phyloP scores from a whole-genome alignment of 2,888 invertebrate genomes.

The Sphaeridia pumilis region DNA sequence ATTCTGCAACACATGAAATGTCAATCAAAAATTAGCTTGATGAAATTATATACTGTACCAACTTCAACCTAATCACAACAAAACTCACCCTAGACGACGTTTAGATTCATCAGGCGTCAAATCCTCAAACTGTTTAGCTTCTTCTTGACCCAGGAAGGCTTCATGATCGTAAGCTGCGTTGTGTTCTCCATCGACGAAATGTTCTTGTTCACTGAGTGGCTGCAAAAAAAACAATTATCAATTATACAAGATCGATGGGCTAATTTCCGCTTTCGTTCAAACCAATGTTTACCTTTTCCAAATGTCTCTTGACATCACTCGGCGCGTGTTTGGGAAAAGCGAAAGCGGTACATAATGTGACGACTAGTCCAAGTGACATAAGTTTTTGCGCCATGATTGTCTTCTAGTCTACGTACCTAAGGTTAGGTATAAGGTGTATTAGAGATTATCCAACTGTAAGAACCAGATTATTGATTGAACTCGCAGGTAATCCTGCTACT shows the following conservation, averaged over 20 bases:
- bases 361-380: slow-evolving; percentile 25
- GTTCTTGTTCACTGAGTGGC: slow-evolving; percentile 63
- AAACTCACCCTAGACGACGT: slow-evolving; percentile 58
- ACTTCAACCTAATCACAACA: not conserved
- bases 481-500: too few relatives aligned
- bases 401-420: too few relatives aligned
- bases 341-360: slow-evolving; percentile 33
- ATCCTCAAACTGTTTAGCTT: slow-evolving; percentile 87
- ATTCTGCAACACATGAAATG: slow-evolving; percentile 48
- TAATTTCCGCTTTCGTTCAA: not conserved
- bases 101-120: slow-evolving; percentile 90
- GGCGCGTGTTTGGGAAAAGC: slow-evolving; percentile 31
- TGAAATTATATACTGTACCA: not conserved
- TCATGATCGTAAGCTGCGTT: slow-evolving; percentile 92
- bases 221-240: slow-evolving; percentile 38
- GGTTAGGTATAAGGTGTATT: too few relatives aligned
- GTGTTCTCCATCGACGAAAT: slow-evolving; percentile 67
- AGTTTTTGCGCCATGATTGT: slow-evolving; percentile 29
- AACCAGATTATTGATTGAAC: too few relatives aligned
- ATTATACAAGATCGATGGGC: not conserved
- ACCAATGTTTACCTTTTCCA: slow-evolving; percentile 26
- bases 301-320: slow-evolving; percentile 24
- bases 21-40: not conserved
- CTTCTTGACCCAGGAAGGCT: slow-evolving; percentile 90
- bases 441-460: too few relatives aligned